Evolutionary conservation across 1,140 invertebrate genomes (phyloP).

Genomic region (Homarus americanus): DNA sequence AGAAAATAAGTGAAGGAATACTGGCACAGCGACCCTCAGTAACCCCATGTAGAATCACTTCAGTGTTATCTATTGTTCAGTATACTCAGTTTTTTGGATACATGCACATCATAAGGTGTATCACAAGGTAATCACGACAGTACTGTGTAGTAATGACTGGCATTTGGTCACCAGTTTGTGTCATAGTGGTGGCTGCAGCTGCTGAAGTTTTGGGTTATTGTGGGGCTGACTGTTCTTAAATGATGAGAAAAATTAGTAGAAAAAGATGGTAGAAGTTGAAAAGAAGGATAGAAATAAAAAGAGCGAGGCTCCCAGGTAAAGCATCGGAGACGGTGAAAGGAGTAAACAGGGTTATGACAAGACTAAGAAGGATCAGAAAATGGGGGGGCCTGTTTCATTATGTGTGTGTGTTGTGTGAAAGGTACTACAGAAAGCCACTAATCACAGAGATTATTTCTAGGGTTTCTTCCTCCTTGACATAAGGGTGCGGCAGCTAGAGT

Average conservation of each 20-base stretch:
- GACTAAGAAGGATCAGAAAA: background rate
- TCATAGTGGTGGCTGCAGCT: background rate
- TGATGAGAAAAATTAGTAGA: background rate
- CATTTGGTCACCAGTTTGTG: background rate
- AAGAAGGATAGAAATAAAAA: background rate
- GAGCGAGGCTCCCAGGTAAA: constrained; percentile 52
- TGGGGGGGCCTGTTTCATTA: constrained; percentile 44
- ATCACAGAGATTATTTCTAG: constrained; percentile 82
- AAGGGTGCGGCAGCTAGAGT: constrained; percentile 54
- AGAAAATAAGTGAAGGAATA: background rate
- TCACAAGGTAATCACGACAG: no score
- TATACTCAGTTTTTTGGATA: no score
- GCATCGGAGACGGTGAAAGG: background rate
- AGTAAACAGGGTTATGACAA: background rate
- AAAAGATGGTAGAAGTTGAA: background rate
- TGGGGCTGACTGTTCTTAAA: background rate
- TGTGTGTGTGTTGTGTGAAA: constrained; percentile 74
- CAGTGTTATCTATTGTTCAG: no score
- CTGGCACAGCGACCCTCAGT: background rate
- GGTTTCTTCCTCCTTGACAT: constrained; percentile 75
- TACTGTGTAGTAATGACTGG: background rate
- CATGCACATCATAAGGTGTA: no score
- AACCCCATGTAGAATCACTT: background rate
- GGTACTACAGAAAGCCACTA: constrained; percentile 80
- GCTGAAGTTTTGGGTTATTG: background rate